Conservation (phyloP, 2,113 vertebrate species). For the Onychorhynchus coronatus region DNA sequence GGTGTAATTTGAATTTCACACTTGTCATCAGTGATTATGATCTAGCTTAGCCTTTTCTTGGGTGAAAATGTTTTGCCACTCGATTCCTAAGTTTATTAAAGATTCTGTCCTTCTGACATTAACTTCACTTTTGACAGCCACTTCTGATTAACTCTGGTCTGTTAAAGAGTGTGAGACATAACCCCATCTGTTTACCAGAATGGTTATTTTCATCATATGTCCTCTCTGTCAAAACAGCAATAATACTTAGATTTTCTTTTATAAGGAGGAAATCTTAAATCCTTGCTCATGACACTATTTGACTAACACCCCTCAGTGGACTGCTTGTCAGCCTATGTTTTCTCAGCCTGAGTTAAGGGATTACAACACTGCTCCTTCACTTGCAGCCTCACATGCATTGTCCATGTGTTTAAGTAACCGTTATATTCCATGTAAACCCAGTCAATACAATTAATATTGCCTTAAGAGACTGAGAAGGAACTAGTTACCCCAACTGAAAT, state of each 20-base stretch:
- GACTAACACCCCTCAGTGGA: background rate
- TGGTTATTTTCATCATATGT: background rate
- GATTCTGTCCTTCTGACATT: background rate
- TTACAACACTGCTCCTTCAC: background rate
- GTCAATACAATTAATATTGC: background rate
- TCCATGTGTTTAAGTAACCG: background rate
- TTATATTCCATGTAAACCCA: background rate
- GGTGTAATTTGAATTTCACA: constrained; percentile 31
- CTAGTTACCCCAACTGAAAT: background rate
- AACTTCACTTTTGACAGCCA: background rate
- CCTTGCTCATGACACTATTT: background rate
- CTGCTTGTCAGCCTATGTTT: background rate
- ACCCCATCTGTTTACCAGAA: background rate
- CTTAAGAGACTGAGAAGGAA: background rate
- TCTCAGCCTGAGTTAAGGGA: background rate
- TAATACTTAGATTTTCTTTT: background rate
- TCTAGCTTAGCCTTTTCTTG: background rate
- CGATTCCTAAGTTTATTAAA: background rate
- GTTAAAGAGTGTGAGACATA: background rate
- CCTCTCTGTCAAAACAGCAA: background rate
- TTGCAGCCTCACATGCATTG: background rate
- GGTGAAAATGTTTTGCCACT: background rate
- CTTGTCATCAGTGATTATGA: constrained; percentile 14
- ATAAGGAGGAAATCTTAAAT: background rate
- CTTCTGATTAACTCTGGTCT: background rate